A percentile compares a stretch with the other conserved stretches of the same genome.
phyloP scores from a whole-genome alignment of 2,797 vertebrate genomes.

The Mergus octosetaceus region DNA sequence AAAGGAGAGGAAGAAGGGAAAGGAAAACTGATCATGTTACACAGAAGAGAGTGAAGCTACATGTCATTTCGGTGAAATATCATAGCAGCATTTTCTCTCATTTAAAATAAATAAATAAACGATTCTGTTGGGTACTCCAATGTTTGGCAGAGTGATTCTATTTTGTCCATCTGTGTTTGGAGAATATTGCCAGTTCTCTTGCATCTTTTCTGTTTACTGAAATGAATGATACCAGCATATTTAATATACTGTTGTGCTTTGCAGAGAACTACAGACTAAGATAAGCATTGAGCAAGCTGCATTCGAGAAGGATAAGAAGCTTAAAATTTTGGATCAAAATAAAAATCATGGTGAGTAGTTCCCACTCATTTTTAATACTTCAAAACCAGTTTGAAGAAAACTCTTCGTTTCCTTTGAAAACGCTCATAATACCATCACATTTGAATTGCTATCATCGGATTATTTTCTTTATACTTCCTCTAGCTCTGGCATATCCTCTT shows the following conservation, averaged over 20 bases:
- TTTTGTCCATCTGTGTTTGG: conserved; percentile 70
- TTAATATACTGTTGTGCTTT: conserved; percentile 66
- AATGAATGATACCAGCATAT: conserved; percentile 48
- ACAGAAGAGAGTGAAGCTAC: not conserved
- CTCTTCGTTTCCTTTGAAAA: not conserved
- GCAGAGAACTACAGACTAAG: conserved; percentile 62
- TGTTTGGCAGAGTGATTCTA: conserved; percentile 63
- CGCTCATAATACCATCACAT: not conserved
- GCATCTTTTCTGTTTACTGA: conserved; percentile 40
- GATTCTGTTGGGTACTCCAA: conserved; percentile 42
- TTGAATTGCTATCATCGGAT: not conserved
- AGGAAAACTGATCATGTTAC: not conserved
- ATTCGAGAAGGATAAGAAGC: conserved; percentile 47
- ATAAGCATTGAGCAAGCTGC: conserved; percentile 43
- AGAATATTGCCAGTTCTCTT: conserved; percentile 62
- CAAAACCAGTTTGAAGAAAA: conserved; percentile 9
- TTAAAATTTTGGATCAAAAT: conserved; percentile 45
- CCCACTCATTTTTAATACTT: not conserved
- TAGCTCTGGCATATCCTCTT: not conserved
- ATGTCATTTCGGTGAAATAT: conserved; percentile 40
- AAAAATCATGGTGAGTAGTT: conserved; percentile 74
- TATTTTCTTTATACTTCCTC: not conserved
- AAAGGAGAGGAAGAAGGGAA: not conserved
- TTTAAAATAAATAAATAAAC: not conserved
- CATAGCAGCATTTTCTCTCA: conserved; percentile 44